Conservation (phyloP, 2,113 vertebrate species). For the Etia nguti region DNA sequence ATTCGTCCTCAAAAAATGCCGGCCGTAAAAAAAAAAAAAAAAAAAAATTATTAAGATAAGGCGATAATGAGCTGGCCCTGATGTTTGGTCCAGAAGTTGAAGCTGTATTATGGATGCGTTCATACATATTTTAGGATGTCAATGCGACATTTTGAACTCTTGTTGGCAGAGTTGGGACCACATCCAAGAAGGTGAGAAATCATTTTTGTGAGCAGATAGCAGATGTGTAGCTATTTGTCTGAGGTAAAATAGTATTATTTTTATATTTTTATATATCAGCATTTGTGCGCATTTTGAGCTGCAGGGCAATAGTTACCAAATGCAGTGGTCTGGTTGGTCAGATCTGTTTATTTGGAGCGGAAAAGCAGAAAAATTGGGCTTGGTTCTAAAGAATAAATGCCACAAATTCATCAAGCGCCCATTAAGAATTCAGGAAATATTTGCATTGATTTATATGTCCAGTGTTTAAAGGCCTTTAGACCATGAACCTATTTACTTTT, state of each 20-base stretch:
- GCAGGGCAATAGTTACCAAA: neutral
- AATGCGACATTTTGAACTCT: neutral
- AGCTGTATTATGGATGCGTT: neutral
- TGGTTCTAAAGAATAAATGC: too few species aligned
- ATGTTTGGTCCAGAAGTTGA: neutral
- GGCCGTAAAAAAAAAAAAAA: too few species aligned
- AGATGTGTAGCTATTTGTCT: neutral
- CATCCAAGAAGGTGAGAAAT: neutral
- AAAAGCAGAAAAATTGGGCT: neutral
- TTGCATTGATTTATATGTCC: too few species aligned
- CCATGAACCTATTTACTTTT: neutral
- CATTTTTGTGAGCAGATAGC: neutral
- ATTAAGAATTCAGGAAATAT: too few species aligned
- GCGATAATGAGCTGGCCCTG: neutral
- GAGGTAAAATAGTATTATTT: neutral
- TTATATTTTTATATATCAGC: neutral
- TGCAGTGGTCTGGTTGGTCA: neutral
- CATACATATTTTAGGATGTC: neutral
- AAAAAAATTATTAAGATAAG: neutral
- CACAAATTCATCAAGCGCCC: too few species aligned
- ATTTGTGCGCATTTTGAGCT: neutral
- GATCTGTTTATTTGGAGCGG: neutral
- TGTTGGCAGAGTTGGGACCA: neutral
- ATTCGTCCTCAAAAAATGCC: too few species aligned
- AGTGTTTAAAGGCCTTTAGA: neutral